Conservation (phyloP, 2,797 vertebrate species). For the Lithobates sylvaticus region DNA sequence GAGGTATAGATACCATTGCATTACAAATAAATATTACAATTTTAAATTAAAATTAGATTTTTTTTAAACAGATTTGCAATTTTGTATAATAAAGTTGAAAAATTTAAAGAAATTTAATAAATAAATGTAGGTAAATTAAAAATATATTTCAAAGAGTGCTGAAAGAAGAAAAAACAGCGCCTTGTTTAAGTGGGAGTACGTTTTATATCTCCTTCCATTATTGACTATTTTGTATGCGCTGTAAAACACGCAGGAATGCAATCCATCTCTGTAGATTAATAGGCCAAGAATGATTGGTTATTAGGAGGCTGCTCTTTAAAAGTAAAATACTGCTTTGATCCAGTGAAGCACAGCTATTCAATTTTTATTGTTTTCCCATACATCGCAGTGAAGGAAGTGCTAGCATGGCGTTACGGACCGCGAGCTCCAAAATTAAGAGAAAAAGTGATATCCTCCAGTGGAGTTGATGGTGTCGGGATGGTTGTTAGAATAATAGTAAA, state of each 20-base stretch:
- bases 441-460: slow-evolving; percentile 13
- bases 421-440: slow-evolving; percentile 3
- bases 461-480: slow-evolving; percentile 19
- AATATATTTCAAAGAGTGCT: too few species aligned
- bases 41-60: too few species aligned
- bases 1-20: too few species aligned
- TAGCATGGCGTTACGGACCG: background rate
- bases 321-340: background rate
- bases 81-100: too few species aligned
- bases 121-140: too few species aligned
- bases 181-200: too few species aligned
- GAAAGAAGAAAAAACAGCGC: too few species aligned
- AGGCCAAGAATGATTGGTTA: background rate
- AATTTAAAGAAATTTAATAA: too few species aligned
- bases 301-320: background rate
- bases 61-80: too few species aligned
- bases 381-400: background rate
- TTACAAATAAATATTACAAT: too few species aligned
- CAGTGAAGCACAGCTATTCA: background rate
- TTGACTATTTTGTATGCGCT: background rate
- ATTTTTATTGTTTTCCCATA: background rate
- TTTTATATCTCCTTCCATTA: too few species aligned
- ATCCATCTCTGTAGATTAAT: background rate
- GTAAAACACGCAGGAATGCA: background rate
- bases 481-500: slow-evolving; percentile 21